These are phyloP conservation scores for Nebria salina DNA, from an alignment of 2,888 invertebrate genomes.

Conservation along the genomic window DNA sequence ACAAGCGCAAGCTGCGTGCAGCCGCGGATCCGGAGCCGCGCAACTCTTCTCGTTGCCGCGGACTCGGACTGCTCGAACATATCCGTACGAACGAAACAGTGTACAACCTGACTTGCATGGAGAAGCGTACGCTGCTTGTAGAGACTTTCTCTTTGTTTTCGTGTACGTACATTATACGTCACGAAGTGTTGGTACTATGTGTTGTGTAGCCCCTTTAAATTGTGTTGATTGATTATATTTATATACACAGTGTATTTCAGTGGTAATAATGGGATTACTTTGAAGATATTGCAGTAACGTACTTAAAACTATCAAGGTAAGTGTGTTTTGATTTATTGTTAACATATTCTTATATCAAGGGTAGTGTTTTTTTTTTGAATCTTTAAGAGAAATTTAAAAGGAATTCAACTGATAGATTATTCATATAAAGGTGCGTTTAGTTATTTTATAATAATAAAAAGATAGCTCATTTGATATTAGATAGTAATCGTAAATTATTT, in stretches of 20 bases:
- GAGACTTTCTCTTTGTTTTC: not conserved
- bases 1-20: not conserved
- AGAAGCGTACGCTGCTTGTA: not conserved
- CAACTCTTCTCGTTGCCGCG: not conserved
- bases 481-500: too few relatives aligned
- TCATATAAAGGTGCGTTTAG: too few relatives aligned
- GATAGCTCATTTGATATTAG: too few relatives aligned
- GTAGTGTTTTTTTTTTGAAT: too few relatives aligned
- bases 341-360: too few relatives aligned
- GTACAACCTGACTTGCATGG: not conserved
- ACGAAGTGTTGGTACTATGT: not conserved
- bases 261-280: not conserved
- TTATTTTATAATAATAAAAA: too few relatives aligned
- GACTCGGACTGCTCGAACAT: not conserved
- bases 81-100: not conserved
- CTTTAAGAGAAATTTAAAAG: too few relatives aligned
- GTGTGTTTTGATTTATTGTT: too few relatives aligned
- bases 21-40: not conserved
- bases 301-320: not conserved
- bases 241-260: not conserved
- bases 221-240: too few relatives aligned
- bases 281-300: not conserved
- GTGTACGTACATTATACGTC: not conserved
- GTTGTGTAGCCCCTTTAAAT: too few relatives aligned
- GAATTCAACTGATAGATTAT: too few relatives aligned